phyloP scores from a whole-genome alignment of 2,797 vertebrate genomes.

The Ptychobarbus kaznakovi region DNA sequence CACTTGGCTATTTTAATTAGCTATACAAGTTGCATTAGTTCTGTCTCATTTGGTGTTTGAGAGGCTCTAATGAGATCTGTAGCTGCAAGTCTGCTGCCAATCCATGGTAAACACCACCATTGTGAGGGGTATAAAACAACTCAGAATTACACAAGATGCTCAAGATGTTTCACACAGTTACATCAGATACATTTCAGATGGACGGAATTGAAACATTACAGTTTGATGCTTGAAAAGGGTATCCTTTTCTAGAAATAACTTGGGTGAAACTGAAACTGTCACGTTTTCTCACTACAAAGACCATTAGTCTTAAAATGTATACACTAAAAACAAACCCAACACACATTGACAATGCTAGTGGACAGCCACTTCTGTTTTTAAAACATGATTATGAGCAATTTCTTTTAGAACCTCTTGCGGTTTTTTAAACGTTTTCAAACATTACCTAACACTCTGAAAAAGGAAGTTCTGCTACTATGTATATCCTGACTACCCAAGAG shows the following conservation, averaged over 20 bases:
- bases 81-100: conserved; percentile 23
- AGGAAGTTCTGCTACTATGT: conserved; percentile 34
- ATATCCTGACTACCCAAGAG: neutral
- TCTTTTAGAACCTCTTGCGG: neutral
- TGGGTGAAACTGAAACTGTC: conserved; percentile 22
- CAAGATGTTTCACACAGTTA: conserved; percentile 8
- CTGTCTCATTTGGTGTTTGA: conserved; percentile 71
- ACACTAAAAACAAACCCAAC: neutral
- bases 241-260: neutral
- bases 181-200: conserved; percentile 4
- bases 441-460: conserved; percentile 44
- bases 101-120: conserved; percentile 7
- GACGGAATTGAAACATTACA: neutral
- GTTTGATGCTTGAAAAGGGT: neutral
- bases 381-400: neutral
- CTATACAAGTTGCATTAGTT: conserved; percentile 74
- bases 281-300: neutral
- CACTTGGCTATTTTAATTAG: conserved; percentile 63
- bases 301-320: neutral
- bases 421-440: conserved; percentile 21
- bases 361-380: neutral
- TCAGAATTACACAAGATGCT: neutral
- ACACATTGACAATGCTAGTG: neutral
- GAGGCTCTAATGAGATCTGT: conserved; percentile 62
- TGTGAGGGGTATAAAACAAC: conserved; percentile 29